Base-by-base conservation (phyloP, 2,113 vertebrate species). In the Chaenogobius annularis region DNA sequence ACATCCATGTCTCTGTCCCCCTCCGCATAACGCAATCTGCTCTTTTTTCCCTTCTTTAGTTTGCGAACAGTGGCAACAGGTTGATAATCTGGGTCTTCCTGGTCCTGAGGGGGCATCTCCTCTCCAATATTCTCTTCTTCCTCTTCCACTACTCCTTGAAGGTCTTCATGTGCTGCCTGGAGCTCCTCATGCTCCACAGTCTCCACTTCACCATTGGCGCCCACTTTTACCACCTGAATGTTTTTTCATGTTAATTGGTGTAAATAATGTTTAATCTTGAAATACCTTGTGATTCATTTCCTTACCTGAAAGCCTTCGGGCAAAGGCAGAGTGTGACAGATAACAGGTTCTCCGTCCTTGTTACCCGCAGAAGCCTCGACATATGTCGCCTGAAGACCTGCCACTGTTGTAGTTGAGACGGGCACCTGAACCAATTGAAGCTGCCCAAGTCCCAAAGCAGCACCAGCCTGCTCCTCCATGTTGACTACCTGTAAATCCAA, bases 1-100 rank as follows among this genome's bases (percentile, higher is more conserved):
- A 99, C 97, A 73, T 99, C 98, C 93, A 99, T 96, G 80, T 96
- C 97, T 68, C 97, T 96, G 58, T 96, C 96, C n/a, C 98, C 97
- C 72, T 98, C 97, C 0, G 95, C 91, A 66, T 99, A 99, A 48
- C 97, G 96, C 75, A 99, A 93, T 64, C 96, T 96, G 90, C 97
- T 98, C 88, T 98, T 98, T 90, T 98, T 90, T 58, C 82, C 89
- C 31, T 91, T 91, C 75, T 91, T 91, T 43, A 65, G 73, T 80
- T 78, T 91, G 3, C 84, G 83, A 66, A 83, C 0, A 19, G 66
- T 7, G 3, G 75, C 17, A n/a, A 91, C 78, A 37, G 97, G 98
- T 69, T 97, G 95, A 88, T 98, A 99, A 87, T 98, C 97, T 71
- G 98, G 93, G 82, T 98, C 96, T 70, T 99, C 96, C 68, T 96